Conservation (phyloP, 2,797 vertebrate species). For the Phataginus tricuspis region DNA sequence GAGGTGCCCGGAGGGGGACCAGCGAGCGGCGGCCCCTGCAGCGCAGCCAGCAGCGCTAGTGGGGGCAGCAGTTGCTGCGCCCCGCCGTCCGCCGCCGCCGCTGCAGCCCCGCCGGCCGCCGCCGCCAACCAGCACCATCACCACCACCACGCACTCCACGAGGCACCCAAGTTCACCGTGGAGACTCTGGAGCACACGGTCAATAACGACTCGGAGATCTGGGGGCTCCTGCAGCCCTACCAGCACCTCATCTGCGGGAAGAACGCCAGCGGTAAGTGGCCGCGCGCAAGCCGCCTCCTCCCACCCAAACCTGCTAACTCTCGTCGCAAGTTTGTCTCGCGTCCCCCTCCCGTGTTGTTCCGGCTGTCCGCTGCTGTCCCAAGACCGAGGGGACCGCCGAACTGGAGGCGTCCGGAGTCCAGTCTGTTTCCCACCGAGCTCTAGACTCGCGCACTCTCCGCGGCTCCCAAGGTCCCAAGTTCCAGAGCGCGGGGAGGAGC, state of each 20-base stretch:
- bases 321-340: constrained; percentile 40
- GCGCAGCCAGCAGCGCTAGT: constrained; percentile 82
- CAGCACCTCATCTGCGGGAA: constrained; percentile 97
- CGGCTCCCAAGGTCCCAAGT: not conserved
- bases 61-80: constrained; percentile 79
- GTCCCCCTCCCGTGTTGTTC: not conserved
- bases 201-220: constrained; percentile 94
- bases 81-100: constrained; percentile 35
- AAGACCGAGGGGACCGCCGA: not conserved
- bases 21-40: constrained; percentile 75
- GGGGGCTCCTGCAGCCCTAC: constrained; percentile 95
- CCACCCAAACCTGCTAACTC: constrained; percentile 46
- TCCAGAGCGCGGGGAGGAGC: not conserved
- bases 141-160: constrained; percentile 83
- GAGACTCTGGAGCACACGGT: constrained; percentile 94
- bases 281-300: constrained; percentile 4
- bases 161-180: constrained; percentile 91
- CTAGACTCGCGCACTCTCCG: not conserved
- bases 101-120: constrained; percentile 74
- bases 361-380: not conserved
- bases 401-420: not conserved
- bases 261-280: constrained; percentile 94
- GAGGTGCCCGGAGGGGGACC: constrained; percentile 75
- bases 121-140: constrained; percentile 84
- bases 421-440: not conserved